Evolutionary conservation across 2,888 invertebrate genomes (phyloP), one percentile per base, ranked within the genome.

Genomic region (Lycocerus yunnanus): DNA sequence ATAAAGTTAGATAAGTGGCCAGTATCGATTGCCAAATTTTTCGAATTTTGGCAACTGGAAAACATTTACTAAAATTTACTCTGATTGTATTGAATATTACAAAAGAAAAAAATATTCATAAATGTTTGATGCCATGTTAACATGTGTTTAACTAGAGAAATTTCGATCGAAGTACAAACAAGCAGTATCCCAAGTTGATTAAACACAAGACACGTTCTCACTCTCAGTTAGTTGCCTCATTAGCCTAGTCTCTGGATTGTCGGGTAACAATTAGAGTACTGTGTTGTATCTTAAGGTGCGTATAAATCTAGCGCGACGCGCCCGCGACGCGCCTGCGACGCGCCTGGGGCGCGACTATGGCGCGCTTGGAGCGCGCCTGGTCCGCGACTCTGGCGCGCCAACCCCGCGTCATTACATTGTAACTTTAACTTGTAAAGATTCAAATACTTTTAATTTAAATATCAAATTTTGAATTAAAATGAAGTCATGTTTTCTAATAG

Each of bases 81-180:
- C 20, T 2, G 15, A 20, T 20, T 8, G 16, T 63, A 63, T 63
- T 6, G 43, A 43, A 43, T 15, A 60, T 60, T 15, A 60, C 15
- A 5, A 11, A 81, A 18, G 18, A 63, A 63, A 61, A 59, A 63
- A 63, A 18, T 18, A n/a, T 63, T 18, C 18, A 20, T 63, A 15
- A 63, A 63, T 80, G 79, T 79, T 79, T 80, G 82, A 80, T 81
- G 78, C 80, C 80, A 70, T 83, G 83, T 83, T 82, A 82, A 83
- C 83, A 83, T 81, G 82, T 83, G 82, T 13, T 84, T 80, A 74
- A 75, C 78, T 78, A 75, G 78, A 81, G 80, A 82, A 82, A 82
- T 78, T 82, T 81, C 81, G 81, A 83, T 83, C 80, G 81, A 80
- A 82, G 79, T 80, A 80, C 77, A 79, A 77, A 73, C 75, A 79